Conservation (phyloP, 2,797 vertebrate species). For the Scomberomorus guttatus region DNA sequence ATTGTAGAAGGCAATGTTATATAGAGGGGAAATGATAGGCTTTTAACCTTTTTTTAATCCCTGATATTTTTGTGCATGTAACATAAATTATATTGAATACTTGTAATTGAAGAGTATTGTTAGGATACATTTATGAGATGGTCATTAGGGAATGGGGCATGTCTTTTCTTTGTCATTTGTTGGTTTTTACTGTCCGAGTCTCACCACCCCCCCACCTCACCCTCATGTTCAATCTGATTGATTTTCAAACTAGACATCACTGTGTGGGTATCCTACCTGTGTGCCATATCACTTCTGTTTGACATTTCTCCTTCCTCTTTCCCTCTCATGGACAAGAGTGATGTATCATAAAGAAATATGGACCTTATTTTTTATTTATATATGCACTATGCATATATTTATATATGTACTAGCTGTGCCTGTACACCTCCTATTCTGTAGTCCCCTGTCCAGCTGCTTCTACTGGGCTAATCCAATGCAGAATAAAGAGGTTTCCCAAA, state of each 20-base stretch:
- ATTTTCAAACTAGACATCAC: constrained; percentile 16
- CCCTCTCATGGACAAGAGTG: constrained; percentile 20
- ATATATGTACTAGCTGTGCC: constrained; percentile 68
- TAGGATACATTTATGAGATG: not conserved
- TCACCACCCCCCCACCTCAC: no score
- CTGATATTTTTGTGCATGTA: constrained; percentile 57
- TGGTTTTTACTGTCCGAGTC: no score
- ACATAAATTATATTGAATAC: constrained; percentile 37
- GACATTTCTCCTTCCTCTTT: constrained; percentile 11
- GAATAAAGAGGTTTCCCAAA: constrained; percentile 77
- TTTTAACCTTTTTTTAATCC: constrained; percentile 66
- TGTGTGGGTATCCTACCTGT: constrained; percentile 4
- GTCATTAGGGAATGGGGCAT: constrained; percentile 12
- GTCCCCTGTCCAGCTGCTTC: constrained; percentile 35
- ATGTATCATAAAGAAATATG: constrained; percentile 71
- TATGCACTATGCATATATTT: constrained; percentile 48
- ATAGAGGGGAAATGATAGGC: constrained; percentile 4
- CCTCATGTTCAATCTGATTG: not conserved
- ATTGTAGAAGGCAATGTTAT: constrained; percentile 6
- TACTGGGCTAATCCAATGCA: constrained; percentile 32
- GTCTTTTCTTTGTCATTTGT: constrained; percentile 25
- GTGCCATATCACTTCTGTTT: constrained; percentile 49
- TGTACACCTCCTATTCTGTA: constrained; percentile 59
- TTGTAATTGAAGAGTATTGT: constrained; percentile 29
- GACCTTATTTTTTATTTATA: constrained; percentile 80